Evolutionary conservation across 53 echinoderm and acorn worm species (phyloP), one percentile per base, ranked within the genome.

Genomic region (Crossaster papposus): DNA sequence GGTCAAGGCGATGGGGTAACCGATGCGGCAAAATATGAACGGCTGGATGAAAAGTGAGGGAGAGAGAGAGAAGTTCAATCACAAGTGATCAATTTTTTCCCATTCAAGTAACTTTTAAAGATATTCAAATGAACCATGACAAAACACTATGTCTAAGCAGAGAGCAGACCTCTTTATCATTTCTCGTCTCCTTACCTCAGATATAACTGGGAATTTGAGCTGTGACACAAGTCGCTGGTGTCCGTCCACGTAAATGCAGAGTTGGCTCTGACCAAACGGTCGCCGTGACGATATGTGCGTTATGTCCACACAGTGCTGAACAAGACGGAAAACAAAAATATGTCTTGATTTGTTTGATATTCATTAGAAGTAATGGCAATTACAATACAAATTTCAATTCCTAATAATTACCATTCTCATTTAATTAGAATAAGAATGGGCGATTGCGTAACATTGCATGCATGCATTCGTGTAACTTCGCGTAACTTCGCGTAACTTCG

Each of bases 191-290:
- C 89, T 71, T 75, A 95, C 99, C 91, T 99, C 99, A 74, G 90
- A 92, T 53, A 93, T 92, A 24, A 91, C 70, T 14, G 99, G 96
- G 79, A 93, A 95, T 58, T 94, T 99, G 24, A 98, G 91, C 79
- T 94, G 99, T 64, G 99, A 93, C 88, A 93, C 87, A 28, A 93
- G 92, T 44, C 90, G 84, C 17, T 91, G 94, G 31, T 81, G 90
- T 8, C 99, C 99, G 72, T 99, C 99, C 14, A 99, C 89, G 53
- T 86, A 99, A 77, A 96, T 88, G 12, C 92, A 92, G 30, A 99
- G 92, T 24, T 99, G 99, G 76, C 99, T 99, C 72, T 96, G 96
- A 33, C 93, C 92, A 81, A 99, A 99, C 37, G 94, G 93, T 33
- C 94, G 86, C 58, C 94, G 81, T 17, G 93, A 91, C 13, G 93